Evolutionary conservation across 2,888 invertebrate genomes (phyloP), one percentile per base, ranked within the genome.

Genomic region (Xestia c-nigrum): DNA sequence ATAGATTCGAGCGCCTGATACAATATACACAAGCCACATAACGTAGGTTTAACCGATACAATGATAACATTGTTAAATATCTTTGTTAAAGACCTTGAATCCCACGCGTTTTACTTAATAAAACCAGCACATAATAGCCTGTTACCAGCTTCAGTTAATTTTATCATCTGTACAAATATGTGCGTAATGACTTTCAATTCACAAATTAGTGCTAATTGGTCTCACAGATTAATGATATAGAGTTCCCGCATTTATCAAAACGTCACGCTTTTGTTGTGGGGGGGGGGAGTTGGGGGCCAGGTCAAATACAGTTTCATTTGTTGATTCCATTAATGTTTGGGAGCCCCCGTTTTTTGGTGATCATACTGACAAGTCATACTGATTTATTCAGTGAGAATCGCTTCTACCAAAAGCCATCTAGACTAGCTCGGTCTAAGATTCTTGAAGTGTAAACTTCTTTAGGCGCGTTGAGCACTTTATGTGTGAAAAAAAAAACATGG

Each of bases 51-150:
- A 59, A 38, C 40, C 52, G 83, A 83, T 81, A 14, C 12, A 40
- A 40, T 21, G 81, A 81, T 81, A 78, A 83, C 83, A 81, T 81
- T 81, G 78, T 81, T 65, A 77, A 59, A 69, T 82, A 31, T 59
- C 59, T 80, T 52, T 76, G 77, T 70, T 65, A 52, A 55, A 80
- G 80, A 69, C 81, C 81, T 81, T 83, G 79, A 73, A 24, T 78
- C 74, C 52, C 68, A 69, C 78, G 67, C 68, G 40, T 43, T 83
- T 72, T 61, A 75, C 67, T 55, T 76, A 66, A 76, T 31, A 47
- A 40, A 55, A 16, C n/a, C 47, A 76, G 65, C 63, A 52, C 6
- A 52, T 21, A 59, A 50, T 50, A 0, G 52, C 43, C 5, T 14
- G 16, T 52, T 55, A 65, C 50, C 66, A 38, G 61, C 46, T 66